Conservation (phyloP, 1,140 invertebrate genomes). For the Scaptomyza hsui region DNA sequence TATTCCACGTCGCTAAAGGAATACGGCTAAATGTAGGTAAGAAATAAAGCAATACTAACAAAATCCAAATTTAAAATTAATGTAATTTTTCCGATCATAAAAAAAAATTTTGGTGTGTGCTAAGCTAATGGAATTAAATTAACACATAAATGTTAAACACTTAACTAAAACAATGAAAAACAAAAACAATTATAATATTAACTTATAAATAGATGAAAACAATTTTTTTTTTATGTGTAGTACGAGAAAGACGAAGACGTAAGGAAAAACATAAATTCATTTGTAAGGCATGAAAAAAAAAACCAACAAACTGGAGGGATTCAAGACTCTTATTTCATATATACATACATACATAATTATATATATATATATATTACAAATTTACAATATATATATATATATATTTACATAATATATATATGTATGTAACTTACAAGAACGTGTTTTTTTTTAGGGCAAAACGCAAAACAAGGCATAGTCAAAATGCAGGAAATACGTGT, state of each 20-base stretch:
- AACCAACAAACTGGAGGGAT: constrained; percentile 72
- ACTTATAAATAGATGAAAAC: constrained; percentile 3
- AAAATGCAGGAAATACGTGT: constrained; percentile 80
- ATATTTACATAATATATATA: constrained; percentile 53
- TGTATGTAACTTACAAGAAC: constrained; percentile 22
- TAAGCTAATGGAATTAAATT: constrained; percentile 48
- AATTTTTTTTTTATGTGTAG: constrained; percentile 15
- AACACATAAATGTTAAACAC: constrained; percentile 28
- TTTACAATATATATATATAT: constrained; percentile 56
- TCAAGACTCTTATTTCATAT: constrained; percentile 80
- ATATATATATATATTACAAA: constrained; percentile 57
- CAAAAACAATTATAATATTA: not conserved
- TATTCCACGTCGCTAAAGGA: constrained; percentile 49
- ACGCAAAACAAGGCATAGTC: constrained; percentile 51
- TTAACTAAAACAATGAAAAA: not conserved
- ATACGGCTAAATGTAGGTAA: constrained; percentile 42
- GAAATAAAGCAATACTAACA: constrained; percentile 69
- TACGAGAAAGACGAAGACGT: not conserved
- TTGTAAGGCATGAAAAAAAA: constrained; percentile 46
- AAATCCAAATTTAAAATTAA: constrained; percentile 35
- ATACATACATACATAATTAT: constrained; percentile 48
- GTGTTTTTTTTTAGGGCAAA: constrained; percentile 40
- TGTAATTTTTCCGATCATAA: constrained; percentile 51
- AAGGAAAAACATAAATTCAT: constrained; percentile 14
- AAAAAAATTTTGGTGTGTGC: constrained; percentile 35